phyloP scores from a whole-genome alignment of 2,888 invertebrate genomes.

The Alentia gelatinosa region DNA sequence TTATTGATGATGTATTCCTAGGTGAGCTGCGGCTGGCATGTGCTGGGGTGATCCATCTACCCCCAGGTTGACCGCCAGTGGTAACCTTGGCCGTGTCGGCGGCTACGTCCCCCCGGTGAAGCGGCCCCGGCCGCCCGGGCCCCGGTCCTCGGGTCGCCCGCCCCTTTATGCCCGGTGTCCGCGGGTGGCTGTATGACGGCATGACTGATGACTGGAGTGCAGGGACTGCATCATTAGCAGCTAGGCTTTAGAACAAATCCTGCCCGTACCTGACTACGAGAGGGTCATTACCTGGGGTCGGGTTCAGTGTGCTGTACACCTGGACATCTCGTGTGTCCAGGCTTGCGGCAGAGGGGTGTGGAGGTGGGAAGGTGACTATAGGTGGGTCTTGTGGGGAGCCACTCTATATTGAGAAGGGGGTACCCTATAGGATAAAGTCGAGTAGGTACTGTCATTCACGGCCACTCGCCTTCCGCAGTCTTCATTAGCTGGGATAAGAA shows the following conservation, averaged over 20 bases:
- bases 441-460: too few relatives aligned
- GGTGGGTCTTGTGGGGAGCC: too few relatives aligned
- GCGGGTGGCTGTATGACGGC: not conserved
- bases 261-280: not conserved
- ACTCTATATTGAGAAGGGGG: too few relatives aligned
- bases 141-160: not conserved
- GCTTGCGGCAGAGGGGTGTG: too few relatives aligned
- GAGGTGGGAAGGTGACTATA: too few relatives aligned
- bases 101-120: not conserved
- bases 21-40: constrained; percentile 13
- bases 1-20: not conserved
- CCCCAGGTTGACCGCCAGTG: not conserved
- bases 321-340: too few relatives aligned
- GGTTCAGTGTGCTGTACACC: not conserved
- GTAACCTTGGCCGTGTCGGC: not conserved
- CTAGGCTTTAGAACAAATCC: not conserved
- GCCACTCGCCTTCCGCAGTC: not conserved
- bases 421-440: too few relatives aligned
- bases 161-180: not conserved
- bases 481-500: not conserved
- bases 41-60: not conserved
- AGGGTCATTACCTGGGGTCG: not conserved
- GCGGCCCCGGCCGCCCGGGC: too few relatives aligned
- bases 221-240: not conserved
- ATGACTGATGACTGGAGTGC: not conserved